Evolutionary conservation across 2,888 invertebrate genomes (phyloP), one percentile per base, ranked within the genome.

Genomic region (Parthenolecanium corni): DNA sequence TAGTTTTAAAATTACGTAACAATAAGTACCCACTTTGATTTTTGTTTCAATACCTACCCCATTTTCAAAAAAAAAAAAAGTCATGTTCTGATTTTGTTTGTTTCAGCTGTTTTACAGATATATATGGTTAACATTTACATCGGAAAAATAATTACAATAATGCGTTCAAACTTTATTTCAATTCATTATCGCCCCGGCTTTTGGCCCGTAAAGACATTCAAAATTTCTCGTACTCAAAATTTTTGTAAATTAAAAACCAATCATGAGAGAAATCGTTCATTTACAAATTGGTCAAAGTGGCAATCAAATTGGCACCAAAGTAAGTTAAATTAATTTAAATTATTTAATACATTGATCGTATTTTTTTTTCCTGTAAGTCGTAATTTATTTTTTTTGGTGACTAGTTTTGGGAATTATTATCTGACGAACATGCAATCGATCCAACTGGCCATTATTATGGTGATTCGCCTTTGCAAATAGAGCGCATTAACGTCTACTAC

Each of bases 251-350:
- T 31, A 36, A 36, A 38, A 36, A 25, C 20, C n/a, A 47, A 49
- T 49, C 14, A 93, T 94, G 93, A 85, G 93, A 78, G 93, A 94
- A 84, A 92, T 94, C 75, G 90, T 94, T 70, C 92, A 93, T 75
- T 83, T 93, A 70, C 93, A 94, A 76, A 85, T 90, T 70, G 93
- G 93, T 70, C 91, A 91, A 76, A 92, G 92, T 77, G 93, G 93
- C 68, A 94, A 93, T 79, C 93, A 93, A 79, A 93, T 93, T 76
- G 93, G 92, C 71, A 89, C 91, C 70, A 93, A 92, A 83, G 89
- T 89, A 79, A 72, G 74, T 73, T 21, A 9, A 25, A 3, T 3
- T 6, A n/a, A 25, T n/a, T n/a, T 21, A 23, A n/a, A 25, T 36
- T 52, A 52, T 23, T 6, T 31, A 25, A 16, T 18, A 18, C 31